Evolutionary conservation across 2,888 invertebrate genomes (phyloP), one percentile per base, ranked within the genome.

Genomic region (Cantharis flavilabris): DNA sequence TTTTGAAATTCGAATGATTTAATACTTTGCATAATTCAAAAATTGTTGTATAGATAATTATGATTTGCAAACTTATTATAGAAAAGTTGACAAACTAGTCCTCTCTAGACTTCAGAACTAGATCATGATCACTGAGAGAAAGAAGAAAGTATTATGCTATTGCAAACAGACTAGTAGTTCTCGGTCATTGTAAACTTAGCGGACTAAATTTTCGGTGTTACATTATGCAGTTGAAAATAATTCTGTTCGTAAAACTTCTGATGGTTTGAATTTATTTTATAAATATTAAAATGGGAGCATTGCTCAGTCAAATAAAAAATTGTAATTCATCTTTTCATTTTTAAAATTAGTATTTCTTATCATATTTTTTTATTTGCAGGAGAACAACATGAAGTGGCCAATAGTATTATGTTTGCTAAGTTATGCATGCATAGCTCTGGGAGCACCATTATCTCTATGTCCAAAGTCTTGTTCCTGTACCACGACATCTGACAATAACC

Each of bases 401-500:
- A 18, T 26, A 62, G 7, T 63, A 11, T 5, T 76, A 16, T 16
- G 18, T 30, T 26, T 67, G 10, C 18, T 75, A 49, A 62, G 70
- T 11, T 23, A 30, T 9, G 20, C 23, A 30, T 71, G 75, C 71
- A 69, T 82, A 30, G 83, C 82, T 62, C 79, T 83, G 9, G 83
- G 83, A 65, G 85, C 86, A 62, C 82, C 84, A 11, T 72, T 84
- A 23, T 84, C 88, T 62, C 85, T 89, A 74, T 92, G 92, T 82
- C 92, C 92, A 14, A 88, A 90, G 72, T 86, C 88, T 81, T 91
- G 92, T 83, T 87, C 89, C 70, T 92, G 93, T 84, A 91, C 91
- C 79, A n/a, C 49, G 4, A 90, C 91, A 49, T 91, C 92, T 18
- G 92, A 93, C n/a, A 94, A 94, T 85, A 92, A 93, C 81, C 92